Evolutionary conservation across 2,888 invertebrate species (phyloP).

Genomic region (Machimus rusticus): DNA sequence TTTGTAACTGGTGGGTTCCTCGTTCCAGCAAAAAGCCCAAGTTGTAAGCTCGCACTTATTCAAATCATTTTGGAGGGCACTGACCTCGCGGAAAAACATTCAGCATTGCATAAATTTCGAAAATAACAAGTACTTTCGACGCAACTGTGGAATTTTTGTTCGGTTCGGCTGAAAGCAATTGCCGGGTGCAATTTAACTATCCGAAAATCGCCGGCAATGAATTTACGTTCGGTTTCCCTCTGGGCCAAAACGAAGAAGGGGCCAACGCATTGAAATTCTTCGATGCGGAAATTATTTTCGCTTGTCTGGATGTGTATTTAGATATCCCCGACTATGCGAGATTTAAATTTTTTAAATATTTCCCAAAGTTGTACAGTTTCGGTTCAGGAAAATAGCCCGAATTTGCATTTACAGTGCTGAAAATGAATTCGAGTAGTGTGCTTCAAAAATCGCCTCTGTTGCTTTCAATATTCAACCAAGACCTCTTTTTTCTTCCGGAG

Average conservation of each 20-base stretch:
- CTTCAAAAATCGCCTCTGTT: not conserved
- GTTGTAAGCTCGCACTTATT: not conserved
- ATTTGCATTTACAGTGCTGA: not conserved
- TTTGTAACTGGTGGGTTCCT: not conserved
- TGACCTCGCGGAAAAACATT: not conserved
- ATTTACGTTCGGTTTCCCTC: not conserved
- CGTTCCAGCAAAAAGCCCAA: not conserved
- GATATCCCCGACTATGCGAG: not conserved
- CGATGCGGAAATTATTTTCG: not conserved
- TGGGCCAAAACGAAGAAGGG: not conserved
- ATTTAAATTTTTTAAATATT: not conserved
- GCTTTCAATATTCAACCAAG: not conserved
- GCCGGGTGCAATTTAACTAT: not conserved
- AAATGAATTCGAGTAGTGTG: not conserved
- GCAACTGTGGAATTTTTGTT: not conserved
- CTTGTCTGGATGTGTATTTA: not conserved
- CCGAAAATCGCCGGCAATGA: not conserved
- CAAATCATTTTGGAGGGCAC: not conserved
- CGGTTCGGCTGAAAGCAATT: not conserved
- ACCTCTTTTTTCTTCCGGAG: not conserved
- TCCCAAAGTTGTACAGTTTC: not conserved
- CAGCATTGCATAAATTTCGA: not conserved
- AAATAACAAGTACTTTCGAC: not conserved
- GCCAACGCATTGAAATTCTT: not conserved
- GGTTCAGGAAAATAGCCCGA: not conserved